phyloP scores from a whole-genome alignment of 2,888 invertebrate genomes.

The Tuta absoluta region DNA sequence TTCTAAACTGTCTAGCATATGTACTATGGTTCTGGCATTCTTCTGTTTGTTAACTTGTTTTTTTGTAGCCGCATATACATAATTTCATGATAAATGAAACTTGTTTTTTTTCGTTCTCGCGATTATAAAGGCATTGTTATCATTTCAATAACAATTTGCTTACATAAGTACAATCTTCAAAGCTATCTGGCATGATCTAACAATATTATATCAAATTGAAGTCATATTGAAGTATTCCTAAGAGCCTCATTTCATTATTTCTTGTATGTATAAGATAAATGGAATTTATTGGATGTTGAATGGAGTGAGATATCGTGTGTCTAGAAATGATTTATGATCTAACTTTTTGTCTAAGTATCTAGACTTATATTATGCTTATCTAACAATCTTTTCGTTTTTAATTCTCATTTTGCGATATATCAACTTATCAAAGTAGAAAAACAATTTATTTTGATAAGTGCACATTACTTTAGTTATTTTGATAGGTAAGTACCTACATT shows the following conservation, averaged over 20 bases:
- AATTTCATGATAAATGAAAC: neutral
- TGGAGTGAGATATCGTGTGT: neutral
- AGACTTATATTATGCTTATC: neutral
- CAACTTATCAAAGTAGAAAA: too few relatives aligned
- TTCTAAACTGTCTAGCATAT: neutral
- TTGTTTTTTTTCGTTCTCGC: neutral
- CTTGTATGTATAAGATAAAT: neutral
- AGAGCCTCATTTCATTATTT: neutral
- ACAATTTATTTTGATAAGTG: too few relatives aligned
- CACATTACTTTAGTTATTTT: too few relatives aligned
- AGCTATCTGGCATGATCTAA: neutral
- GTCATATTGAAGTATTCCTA: conserved; percentile 1
- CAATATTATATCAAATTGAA: neutral
- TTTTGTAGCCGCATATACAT: neutral
- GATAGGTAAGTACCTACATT: too few relatives aligned
- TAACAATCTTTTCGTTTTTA: too few relatives aligned
- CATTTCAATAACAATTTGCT: neutral
- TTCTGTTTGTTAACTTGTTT: neutral
- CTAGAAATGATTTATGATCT: neutral
- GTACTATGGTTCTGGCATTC: too few relatives aligned
- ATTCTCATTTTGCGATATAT: too few relatives aligned
- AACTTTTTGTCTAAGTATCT: neutral
- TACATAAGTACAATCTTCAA: neutral
- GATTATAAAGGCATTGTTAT: neutral
- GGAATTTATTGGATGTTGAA: neutral